Evolutionary conservation across 2,113 vertebrate genomes (phyloP).

Genomic region (Microcebus murinus): DNA sequence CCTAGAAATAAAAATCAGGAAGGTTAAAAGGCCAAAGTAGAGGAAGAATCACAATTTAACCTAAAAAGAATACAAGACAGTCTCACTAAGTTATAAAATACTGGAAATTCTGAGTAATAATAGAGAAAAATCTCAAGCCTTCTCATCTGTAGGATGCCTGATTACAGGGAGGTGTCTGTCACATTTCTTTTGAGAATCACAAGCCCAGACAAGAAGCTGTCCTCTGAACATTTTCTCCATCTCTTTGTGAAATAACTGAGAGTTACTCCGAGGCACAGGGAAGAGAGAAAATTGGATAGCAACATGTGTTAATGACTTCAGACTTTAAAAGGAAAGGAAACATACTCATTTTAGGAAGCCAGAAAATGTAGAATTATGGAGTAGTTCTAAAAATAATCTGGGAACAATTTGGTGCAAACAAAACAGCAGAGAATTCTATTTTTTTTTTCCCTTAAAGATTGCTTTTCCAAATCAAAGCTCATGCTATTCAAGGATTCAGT

Average conservation of each 20-base stretch:
- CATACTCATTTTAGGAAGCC: background rate
- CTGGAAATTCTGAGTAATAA: background rate
- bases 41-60: background rate
- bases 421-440: background rate
- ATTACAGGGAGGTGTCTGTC: accelerated
- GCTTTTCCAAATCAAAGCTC: background rate
- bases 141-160: background rate
- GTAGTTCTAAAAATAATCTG: background rate
- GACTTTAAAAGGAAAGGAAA: background rate
- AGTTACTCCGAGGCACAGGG: background rate
- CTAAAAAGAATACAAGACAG: background rate
- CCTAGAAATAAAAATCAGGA: background rate
- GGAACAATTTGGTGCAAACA: background rate
- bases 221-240: background rate
- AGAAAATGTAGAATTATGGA: background rate
- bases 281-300: background rate
- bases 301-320: background rate
- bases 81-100: too few species aligned
- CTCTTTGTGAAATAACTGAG: background rate
- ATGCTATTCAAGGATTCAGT: background rate
- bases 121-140: background rate
- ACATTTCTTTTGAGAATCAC: background rate
- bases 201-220: background rate
- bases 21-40: background rate
- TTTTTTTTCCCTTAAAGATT: background rate